phyloP scores from a whole-genome alignment of 1,140 invertebrate species.

The Papilio helenus region DNA sequence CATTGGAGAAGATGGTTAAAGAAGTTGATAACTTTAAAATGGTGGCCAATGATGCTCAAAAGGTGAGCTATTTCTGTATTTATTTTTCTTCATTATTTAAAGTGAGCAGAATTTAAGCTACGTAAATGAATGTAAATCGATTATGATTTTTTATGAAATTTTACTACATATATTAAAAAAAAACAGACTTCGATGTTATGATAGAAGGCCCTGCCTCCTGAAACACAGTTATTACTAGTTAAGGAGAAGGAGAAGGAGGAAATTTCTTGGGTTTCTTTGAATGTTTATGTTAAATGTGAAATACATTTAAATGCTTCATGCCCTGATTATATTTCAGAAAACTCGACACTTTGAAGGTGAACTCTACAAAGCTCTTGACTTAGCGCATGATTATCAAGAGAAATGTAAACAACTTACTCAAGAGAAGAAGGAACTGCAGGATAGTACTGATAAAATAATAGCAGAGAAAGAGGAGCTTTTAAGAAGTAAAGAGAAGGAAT shows the following conservation, averaged over 20 bases:
- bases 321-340: slow-evolving; percentile 75
- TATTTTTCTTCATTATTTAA: background rate
- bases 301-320: no score
- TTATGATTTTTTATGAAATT: no score
- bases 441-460: slow-evolving; percentile 50
- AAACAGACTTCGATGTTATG: no score
- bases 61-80: slow-evolving; percentile 50
- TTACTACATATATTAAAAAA: no score
- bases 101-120: no score
- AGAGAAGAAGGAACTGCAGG: slow-evolving; percentile 64
- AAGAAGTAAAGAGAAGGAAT: slow-evolving; percentile 72
- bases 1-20: slow-evolving; percentile 68
- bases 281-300: no score
- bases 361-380: slow-evolving; percentile 86
- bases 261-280: no score
- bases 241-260: no score
- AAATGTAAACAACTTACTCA: slow-evolving; percentile 82
- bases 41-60: slow-evolving; percentile 72
- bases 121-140: no score
- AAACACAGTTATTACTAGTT: no score
- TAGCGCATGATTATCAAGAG: slow-evolving; percentile 87
- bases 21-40: slow-evolving; percentile 75
- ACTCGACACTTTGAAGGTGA: slow-evolving; percentile 86
- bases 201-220: no score
- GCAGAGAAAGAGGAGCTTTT: slow-evolving; percentile 60